Percentiles rank a stretch among this genome's conserved stretches.
Evolutionary conservation across 2,113 vertebrate genomes (phyloP).

Genomic region (Hippocampus barbouri): DNA sequence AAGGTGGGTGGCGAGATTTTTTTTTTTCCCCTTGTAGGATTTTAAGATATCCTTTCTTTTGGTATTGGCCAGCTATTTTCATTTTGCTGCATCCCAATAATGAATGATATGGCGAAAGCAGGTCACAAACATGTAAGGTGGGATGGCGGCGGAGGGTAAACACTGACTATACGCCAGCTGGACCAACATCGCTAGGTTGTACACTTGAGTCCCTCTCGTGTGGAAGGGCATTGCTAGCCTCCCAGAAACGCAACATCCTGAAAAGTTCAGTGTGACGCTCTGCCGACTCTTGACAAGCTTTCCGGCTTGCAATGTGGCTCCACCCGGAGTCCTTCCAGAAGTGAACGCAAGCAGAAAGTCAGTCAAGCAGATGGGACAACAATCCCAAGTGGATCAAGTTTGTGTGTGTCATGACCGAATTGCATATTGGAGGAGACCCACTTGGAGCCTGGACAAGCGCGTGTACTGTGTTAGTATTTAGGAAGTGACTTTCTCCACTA

Average conservation of each 20-base stretch:
- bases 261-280: neutral
- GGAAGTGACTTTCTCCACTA: conserved; percentile 18
- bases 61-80: no score
- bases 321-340: conserved; percentile 22
- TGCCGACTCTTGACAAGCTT: neutral
- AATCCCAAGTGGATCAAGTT: neutral
- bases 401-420: conserved; percentile 40
- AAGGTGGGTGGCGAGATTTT: no score
- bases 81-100: no score
- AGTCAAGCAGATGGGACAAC: no score
- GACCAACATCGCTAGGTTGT: no score
- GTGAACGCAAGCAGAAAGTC: neutral
- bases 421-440: conserved; percentile 48
- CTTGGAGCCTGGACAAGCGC: conserved; percentile 7
- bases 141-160: no score
- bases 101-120: no score
- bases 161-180: no score
- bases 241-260: neutral
- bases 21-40: no score
- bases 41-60: no score
- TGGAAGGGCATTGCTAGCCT: neutral
- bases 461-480: conserved; percentile 8
- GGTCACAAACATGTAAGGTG: no score
- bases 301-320: neutral
- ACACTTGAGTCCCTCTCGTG: no score